Conservation (phyloP, 2,113 vertebrate genomes). For the Romanogobio albipinnatus region DNA sequence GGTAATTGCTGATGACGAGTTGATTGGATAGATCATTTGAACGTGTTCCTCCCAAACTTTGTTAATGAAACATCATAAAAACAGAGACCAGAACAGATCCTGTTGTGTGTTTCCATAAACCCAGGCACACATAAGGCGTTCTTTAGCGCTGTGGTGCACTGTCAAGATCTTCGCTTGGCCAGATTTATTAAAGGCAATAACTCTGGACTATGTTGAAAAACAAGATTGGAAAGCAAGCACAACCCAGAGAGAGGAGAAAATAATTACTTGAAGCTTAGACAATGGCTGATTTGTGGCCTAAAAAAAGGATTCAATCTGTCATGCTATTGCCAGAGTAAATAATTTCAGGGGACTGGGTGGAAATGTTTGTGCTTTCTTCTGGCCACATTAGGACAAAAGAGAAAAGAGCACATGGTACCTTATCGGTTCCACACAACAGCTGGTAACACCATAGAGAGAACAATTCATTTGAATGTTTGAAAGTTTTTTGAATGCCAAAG, state of each 20-base stretch:
- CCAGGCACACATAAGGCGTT: neutral
- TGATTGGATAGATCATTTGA: no score
- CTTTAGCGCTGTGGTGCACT: neutral
- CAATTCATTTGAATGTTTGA: constrained; percentile 57
- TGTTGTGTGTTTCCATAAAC: neutral
- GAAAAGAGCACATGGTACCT: constrained; percentile 46
- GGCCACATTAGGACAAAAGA: constrained; percentile 43
- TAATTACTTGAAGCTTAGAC: constrained; percentile 54
- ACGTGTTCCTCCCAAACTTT: no score
- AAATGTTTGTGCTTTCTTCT: constrained; percentile 48
- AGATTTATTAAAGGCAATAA: constrained; percentile 42
- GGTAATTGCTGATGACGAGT: no score
- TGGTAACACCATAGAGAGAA: constrained; percentile 26
- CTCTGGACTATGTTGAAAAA: constrained; percentile 42
- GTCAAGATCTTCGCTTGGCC: constrained; percentile 34
- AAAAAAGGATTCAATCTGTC: constrained; percentile 51
- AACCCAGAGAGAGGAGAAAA: neutral
- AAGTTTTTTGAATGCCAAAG: constrained; percentile 24
- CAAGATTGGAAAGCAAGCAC: neutral
- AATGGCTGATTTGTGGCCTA: constrained; percentile 52
- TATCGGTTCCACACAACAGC: constrained; percentile 51
- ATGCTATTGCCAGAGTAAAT: constrained; percentile 50
- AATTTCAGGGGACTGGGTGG: constrained; percentile 45
- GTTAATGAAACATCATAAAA: neutral
- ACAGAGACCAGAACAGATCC: neutral